Evolutionary conservation across 2,113 vertebrate species (phyloP).

Genomic region (Tringa solitaria): DNA sequence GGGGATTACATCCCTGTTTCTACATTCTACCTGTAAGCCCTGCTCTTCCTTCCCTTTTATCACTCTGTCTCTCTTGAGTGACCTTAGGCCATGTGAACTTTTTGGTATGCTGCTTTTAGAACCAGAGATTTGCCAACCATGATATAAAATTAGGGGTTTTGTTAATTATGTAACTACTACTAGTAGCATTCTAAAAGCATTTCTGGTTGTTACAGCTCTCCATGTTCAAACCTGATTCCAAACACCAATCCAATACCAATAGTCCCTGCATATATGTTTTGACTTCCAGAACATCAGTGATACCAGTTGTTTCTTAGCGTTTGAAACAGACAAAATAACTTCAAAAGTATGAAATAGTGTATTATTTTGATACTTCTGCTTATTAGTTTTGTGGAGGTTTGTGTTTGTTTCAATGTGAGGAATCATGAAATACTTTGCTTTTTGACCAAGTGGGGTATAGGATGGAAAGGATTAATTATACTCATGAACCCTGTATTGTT

Average conservation of each 20-base stretch:
- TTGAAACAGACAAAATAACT: neutral
- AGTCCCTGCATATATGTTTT: neutral
- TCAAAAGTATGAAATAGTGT: neutral
- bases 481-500: neutral
- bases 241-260: neutral
- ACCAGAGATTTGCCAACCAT: neutral
- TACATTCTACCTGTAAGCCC: neutral
- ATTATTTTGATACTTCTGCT: neutral
- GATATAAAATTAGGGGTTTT: neutral
- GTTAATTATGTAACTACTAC: neutral
- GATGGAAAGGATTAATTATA: neutral
- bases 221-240: neutral
- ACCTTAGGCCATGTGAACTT: neutral
- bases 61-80: neutral
- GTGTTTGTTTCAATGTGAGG: neutral
- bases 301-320: neutral
- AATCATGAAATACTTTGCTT: neutral
- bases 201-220: neutral
- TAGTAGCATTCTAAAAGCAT: neutral
- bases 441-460: neutral
- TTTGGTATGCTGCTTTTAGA: neutral
- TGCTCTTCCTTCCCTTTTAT: neutral
- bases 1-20: too few relatives aligned
- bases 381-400: neutral
- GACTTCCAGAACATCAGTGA: neutral